These are phyloP conservation scores for Pseudomyrmex dendroicus DNA, from an alignment of 1,140 invertebrate species.

Conservation along the genomic window DNA sequence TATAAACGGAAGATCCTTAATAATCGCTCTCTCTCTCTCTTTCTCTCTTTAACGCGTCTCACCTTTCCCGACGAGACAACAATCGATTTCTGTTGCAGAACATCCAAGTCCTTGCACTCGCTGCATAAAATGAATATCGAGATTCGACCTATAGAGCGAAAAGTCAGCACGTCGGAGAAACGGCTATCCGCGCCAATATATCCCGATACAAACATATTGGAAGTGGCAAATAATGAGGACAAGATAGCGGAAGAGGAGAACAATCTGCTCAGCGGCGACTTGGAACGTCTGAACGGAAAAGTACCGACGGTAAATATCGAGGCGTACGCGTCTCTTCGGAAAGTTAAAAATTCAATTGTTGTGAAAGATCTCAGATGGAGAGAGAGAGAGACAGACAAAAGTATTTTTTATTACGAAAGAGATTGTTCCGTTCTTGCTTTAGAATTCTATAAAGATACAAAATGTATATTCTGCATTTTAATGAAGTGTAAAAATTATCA, in stretches of 20 bases:
- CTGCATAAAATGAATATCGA: slow-evolving; percentile 78
- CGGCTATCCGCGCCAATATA: slow-evolving; percentile 82
- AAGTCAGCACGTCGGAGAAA: slow-evolving; percentile 78
- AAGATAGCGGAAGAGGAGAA: slow-evolving; percentile 79
- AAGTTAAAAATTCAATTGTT: background rate
- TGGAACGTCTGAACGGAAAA: slow-evolving; percentile 80
- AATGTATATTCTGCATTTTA: too few species aligned
- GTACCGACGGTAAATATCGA: slow-evolving; percentile 79
- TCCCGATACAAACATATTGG: slow-evolving; percentile 71
- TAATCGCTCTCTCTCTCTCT: background rate
- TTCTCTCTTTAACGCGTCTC: too few species aligned
- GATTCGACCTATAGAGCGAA: slow-evolving; percentile 66
- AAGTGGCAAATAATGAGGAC: slow-evolving; percentile 77
- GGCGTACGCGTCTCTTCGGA: background rate
- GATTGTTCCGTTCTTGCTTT: background rate
- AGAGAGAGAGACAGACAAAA: too few species aligned
- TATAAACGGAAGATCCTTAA: background rate
- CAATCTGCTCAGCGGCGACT: slow-evolving; percentile 81
- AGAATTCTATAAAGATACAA: background rate
- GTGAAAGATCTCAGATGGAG: too few species aligned
- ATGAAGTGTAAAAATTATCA: background rate
- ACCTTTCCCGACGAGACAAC: background rate
- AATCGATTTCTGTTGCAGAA: slow-evolving; percentile 44
- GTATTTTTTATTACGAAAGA: too few species aligned
- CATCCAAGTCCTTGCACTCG: slow-evolving; percentile 78